phyloP scores from a whole-genome alignment of 2,113 vertebrate species.

The Sylvia atricapilla region DNA sequence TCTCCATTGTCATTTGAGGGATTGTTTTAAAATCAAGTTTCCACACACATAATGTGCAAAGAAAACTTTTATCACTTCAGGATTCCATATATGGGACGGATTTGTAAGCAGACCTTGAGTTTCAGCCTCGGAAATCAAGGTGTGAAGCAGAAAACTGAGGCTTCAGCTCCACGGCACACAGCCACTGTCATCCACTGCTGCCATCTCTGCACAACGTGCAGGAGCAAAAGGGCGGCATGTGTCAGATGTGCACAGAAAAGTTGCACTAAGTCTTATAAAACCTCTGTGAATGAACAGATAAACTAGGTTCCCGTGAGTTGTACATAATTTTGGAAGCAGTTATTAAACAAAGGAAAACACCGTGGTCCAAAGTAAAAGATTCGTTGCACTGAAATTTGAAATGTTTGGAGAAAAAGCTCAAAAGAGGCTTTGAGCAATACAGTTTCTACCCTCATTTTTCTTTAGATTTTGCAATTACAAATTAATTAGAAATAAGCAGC shows the following conservation, averaged over 20 bases:
- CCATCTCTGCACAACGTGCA: neutral
- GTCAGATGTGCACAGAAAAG: neutral
- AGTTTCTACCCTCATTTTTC: neutral
- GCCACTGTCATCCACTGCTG: neutral
- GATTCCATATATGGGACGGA: neutral
- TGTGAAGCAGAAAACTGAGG: neutral
- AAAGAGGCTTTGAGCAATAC: neutral
- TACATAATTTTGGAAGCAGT: neutral
- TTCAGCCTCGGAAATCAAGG: neutral
- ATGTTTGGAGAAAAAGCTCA: neutral
- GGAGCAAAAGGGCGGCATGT: rapidly evolving
- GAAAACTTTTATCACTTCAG: neutral
- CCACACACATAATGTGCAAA: neutral
- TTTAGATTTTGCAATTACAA: neutral
- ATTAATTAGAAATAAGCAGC: neutral
- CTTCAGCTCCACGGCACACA: neutral
- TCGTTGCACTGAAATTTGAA: neutral
- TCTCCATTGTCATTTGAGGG: neutral
- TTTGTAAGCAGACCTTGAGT: neutral
- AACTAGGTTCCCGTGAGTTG: neutral
- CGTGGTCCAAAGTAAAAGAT: neutral
- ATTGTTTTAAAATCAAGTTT: neutral
- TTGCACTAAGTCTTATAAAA: neutral
- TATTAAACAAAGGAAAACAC: neutral
- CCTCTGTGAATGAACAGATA: neutral